Percentiles rank a stretch among this genome's conserved stretches.
Evolutionary conservation across 1,140 invertebrate species (phyloP).

Genomic region (Diuraphis noxia): DNA sequence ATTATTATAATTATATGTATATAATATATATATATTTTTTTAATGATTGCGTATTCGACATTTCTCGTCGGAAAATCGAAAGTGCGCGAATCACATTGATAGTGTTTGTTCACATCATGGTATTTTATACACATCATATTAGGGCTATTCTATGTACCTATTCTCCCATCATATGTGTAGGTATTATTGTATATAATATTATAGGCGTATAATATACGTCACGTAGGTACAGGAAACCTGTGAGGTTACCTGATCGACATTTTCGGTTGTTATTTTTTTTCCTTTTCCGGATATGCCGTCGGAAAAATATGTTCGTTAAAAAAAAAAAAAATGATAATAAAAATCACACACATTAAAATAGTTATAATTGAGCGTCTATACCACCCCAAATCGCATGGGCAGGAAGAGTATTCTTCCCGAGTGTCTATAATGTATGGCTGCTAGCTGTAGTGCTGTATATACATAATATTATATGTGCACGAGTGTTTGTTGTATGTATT

Average conservation of each 20-base stretch:
- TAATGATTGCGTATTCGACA: no score
- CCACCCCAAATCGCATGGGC: neutral
- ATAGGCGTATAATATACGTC: neutral
- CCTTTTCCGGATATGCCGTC: neutral
- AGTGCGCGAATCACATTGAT: neutral
- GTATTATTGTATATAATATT: neutral
- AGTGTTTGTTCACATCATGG: neutral
- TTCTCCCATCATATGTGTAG: neutral
- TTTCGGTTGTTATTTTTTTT: neutral
- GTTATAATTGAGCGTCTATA: neutral
- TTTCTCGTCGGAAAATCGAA: neutral
- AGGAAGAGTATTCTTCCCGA: neutral
- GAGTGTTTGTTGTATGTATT: neutral
- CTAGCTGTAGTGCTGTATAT: no score
- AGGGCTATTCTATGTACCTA: neutral
- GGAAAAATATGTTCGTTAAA: neutral
- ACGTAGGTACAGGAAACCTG: neutral
- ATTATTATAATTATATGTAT: no score
- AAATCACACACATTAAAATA: neutral
- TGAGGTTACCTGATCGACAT: neutral
- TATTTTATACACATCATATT: neutral
- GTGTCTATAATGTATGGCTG: neutral
- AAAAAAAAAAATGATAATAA: neutral
- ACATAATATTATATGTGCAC: neutral
- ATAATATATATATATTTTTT: no score